Evolutionary conservation across 2,113 vertebrate genomes (phyloP).

Genomic region (Poeciliopsis turrubarensis): DNA sequence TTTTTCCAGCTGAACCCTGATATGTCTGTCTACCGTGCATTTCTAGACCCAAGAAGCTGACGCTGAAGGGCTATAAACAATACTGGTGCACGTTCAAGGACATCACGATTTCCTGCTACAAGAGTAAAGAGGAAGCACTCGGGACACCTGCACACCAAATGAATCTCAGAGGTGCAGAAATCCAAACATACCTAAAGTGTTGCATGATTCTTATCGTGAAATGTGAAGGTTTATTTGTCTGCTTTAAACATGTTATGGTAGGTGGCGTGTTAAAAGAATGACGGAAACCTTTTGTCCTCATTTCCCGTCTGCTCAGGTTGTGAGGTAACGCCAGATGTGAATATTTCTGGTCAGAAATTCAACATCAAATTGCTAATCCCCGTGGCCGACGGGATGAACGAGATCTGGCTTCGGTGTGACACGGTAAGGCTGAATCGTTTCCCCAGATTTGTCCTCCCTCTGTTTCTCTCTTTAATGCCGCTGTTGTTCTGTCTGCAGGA

Average conservation of each 20-base stretch:
- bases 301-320: constrained; percentile 82
- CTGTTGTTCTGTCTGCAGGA: constrained; percentile 79
- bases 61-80: constrained; percentile 97
- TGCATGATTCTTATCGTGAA: not conserved
- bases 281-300: constrained; percentile 24
- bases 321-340: constrained; percentile 98
- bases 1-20: constrained; percentile 34
- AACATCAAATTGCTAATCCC: constrained; percentile 99
- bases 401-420: constrained; percentile 99
- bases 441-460: not conserved
- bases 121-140: constrained; percentile 95
- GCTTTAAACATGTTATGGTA: not conserved
- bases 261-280: constrained; percentile 14
- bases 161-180: constrained; percentile 91
- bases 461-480: not conserved
- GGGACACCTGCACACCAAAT: constrained; percentile 94
- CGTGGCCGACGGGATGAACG: constrained; percentile 98
- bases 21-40: constrained; percentile 19
- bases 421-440: constrained; percentile 76
- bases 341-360: constrained; percentile 99
- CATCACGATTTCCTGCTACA: constrained; percentile 98
- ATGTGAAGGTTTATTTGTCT: constrained; percentile 11
- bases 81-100: constrained; percentile 99
- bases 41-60: constrained; percentile 95
- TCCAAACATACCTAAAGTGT: constrained; percentile 5